Conservation (phyloP, 1,140 invertebrate species). For the Leptoteleia sp. region DNA sequence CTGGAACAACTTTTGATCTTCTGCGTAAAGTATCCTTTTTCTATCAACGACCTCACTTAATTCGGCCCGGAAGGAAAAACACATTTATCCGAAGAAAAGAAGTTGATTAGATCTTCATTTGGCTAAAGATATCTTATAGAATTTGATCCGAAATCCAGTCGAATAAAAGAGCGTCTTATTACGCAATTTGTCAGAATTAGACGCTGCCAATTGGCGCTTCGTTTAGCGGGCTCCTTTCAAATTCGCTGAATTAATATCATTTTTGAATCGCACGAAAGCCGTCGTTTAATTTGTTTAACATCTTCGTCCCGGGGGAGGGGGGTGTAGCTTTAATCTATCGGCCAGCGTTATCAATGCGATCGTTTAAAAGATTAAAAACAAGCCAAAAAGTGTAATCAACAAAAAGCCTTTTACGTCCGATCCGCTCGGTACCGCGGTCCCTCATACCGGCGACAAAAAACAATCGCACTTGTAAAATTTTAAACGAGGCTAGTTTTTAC, state of each 20-base stretch:
- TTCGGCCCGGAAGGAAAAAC: slow-evolving; percentile 38
- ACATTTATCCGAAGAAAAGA: slow-evolving; percentile 38
- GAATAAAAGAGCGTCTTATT: slow-evolving; percentile 30
- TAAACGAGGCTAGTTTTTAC: slow-evolving; percentile 18
- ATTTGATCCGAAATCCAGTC: too few species aligned
- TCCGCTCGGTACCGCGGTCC: neutral
- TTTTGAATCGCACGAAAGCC: neutral
- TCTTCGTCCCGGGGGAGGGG: too few species aligned
- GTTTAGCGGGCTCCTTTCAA: slow-evolving; percentile 10
- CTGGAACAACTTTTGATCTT: too few species aligned
- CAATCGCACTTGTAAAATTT: slow-evolving; percentile 35
- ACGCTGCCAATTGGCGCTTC: slow-evolving; percentile 10
- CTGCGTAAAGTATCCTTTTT: too few species aligned
- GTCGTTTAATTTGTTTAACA: too few species aligned
- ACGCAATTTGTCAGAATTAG: slow-evolving; percentile 36
- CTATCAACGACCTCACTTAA: too few species aligned
- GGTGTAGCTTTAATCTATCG: neutral
- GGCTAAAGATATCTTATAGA: slow-evolving; percentile 32
- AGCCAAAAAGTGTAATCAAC: neutral
- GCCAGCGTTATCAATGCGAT: neutral
- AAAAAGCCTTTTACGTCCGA: slow-evolving; percentile 5
- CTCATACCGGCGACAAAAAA: too few species aligned
- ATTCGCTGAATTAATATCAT: neutral
- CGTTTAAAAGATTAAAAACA: slow-evolving; percentile 1
- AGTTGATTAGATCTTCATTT: slow-evolving; percentile 49